phyloP scores from a whole-genome alignment of 2,113 vertebrate species.

The Propithecus coquereli region DNA sequence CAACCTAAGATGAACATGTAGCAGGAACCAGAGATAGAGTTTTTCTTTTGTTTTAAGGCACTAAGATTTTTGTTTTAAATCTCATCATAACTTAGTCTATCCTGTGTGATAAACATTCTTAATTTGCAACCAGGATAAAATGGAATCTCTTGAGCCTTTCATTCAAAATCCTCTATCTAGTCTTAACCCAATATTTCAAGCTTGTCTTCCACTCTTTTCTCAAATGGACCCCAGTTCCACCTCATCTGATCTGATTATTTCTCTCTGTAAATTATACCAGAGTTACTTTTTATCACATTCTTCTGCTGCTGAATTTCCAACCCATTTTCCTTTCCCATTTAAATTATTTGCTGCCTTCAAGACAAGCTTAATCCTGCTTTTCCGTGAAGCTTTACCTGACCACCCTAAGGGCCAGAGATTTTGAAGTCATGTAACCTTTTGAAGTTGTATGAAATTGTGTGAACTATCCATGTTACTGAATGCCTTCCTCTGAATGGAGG shows the following conservation, averaged over 20 bases:
- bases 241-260: neutral
- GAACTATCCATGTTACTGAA: neutral
- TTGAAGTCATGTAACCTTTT: neutral
- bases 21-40: neutral
- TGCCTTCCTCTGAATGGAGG: neutral
- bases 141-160: neutral
- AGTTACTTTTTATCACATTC: neutral
- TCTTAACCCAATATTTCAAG: neutral
- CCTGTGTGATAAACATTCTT: neutral
- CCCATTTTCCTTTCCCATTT: neutral
- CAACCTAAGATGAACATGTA: neutral
- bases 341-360: neutral
- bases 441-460: neutral
- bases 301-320: neutral
- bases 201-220: neutral
- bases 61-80: neutral
- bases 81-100: neutral
- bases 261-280: neutral
- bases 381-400: neutral
- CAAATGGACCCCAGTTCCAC: neutral
- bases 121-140: neutral
- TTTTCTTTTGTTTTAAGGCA: neutral
- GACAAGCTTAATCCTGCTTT: neutral
- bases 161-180: neutral
- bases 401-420: neutral